A percentile compares a stretch with the other conserved stretches of the same genome.
phyloP scores from a whole-genome alignment of 2,113 vertebrate genomes.

The Ammodytes marinus region DNA sequence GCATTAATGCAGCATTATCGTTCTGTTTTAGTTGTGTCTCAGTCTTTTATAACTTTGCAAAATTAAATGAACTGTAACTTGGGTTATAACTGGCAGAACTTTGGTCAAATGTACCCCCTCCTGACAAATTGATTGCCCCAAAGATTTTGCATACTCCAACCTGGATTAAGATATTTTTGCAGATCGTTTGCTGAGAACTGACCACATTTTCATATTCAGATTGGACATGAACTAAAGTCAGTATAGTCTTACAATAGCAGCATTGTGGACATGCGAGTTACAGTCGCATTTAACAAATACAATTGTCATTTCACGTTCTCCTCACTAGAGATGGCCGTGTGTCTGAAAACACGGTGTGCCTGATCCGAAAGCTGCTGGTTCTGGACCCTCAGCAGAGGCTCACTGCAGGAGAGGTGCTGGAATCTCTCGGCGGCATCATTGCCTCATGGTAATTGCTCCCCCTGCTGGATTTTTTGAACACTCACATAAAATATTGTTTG shows the following conservation, averaged over 20 bases:
- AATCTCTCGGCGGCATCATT: slow-evolving; percentile 95
- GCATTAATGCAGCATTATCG: too few relatives aligned
- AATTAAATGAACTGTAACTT: neutral
- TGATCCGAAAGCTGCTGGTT: slow-evolving; percentile 97
- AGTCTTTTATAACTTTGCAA: neutral
- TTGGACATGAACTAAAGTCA: neutral
- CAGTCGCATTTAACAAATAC: neutral
- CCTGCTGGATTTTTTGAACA: slow-evolving; percentile 51
- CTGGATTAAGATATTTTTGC: neutral
- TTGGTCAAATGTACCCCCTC: neutral
- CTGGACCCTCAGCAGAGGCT: slow-evolving; percentile 97
- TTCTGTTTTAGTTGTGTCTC: too few relatives aligned
- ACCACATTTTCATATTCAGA: neutral
- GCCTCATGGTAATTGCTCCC: slow-evolving; percentile 90
- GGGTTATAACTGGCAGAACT: neutral
- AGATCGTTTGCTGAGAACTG: neutral
- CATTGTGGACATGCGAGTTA: neutral
- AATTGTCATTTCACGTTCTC: neutral
- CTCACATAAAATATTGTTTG: neutral
- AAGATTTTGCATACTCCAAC: neutral
- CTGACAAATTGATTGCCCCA: neutral
- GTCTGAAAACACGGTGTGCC: slow-evolving; percentile 97
- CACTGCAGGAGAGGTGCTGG: slow-evolving; percentile 93
- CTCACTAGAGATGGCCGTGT: slow-evolving; percentile 92
- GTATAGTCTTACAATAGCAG: neutral